Evolutionary conservation across 2,113 vertebrate species (phyloP), one percentile per base, ranked within the genome.

Genomic region (Tetrax tetrax): DNA sequence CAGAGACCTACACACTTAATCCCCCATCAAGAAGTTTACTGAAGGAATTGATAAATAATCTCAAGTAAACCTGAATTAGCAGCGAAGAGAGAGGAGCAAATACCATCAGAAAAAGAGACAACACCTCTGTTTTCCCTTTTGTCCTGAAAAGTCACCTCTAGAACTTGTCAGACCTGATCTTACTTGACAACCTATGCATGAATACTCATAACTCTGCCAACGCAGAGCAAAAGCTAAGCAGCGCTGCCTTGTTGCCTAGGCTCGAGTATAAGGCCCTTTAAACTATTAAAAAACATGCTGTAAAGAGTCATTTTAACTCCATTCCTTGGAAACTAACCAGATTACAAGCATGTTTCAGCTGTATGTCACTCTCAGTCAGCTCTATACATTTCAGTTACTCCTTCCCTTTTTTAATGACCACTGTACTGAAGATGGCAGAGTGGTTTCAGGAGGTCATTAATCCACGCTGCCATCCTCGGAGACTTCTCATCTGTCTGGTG

Each of bases 141-240:
- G 77, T 75, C 31, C 70, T 51, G 23, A 93, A 45, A 3, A 78
- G 61, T 84, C 61, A 84, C 53, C 77, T 91, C 89, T 50, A 93
- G 37, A 90, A 87, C 72, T 41, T 68, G 86, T 71, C 74, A 89
- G 72, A 94, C 80, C 74, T 82, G 83, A 93, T 89, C 64, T 85
- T 59, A 65, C 33, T 50, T 41, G 60, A 17, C 28, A 92, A 75
- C 15, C 59, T 51, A 61, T 2, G 4, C 63, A 83, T 16, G 57
- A 81, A 60, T 18, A 31, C 48, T 74, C 72, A 81, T 24, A 68
- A 53, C 60, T 86, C 56, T 68, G 59, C 63, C 82, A 91, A 51
- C 37, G 35, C 0, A 51, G 24, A 79, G 54, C 9, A 4, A 71
- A 86, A 31, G 31, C 33, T 81, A 72, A 57, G 50, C 51, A 87